A percentile compares a stretch with the other conserved stretches of the same genome.
Evolutionary conservation across 92 coral and sea anemone genomes (phyloP).

Genomic region (Blastomussa wellsi): DNA sequence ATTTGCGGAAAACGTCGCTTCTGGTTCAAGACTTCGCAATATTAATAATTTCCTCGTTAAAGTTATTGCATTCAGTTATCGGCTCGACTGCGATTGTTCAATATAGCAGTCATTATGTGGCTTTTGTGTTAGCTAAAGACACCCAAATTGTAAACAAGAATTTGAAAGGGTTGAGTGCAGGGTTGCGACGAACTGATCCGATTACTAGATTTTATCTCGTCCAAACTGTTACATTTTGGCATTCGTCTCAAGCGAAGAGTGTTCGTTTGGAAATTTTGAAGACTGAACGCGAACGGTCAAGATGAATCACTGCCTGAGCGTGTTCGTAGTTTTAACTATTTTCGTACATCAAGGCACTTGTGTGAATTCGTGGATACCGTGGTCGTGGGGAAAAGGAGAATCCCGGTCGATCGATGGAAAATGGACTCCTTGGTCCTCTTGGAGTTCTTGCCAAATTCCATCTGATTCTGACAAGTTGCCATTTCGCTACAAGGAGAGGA

Average conservation of each 20-base stretch:
- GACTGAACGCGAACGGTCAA: background rate
- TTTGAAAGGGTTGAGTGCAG: background rate
- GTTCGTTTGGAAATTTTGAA: background rate
- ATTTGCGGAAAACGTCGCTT: background rate
- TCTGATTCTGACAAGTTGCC: slow-evolving; percentile 50
- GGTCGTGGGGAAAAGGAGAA: slow-evolving; percentile 59
- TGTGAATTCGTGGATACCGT: slow-evolving; percentile 49
- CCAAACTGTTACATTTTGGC: background rate
- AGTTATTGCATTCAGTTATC: background rate
- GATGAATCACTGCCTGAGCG: background rate
- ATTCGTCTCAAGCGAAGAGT: background rate
- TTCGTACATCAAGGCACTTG: slow-evolving; percentile 31
- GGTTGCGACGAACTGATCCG: background rate
- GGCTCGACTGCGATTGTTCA: background rate
- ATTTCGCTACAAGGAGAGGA: slow-evolving; percentile 69
- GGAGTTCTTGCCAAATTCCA: slow-evolving; percentile 73
- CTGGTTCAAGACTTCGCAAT: background rate
- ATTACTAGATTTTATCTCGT: slow-evolving; percentile 8
- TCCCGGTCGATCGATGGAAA: slow-evolving; percentile 64
- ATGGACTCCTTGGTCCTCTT: slow-evolving; percentile 83
- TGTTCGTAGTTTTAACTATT: slow-evolving; percentile 25
- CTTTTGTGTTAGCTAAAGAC: background rate
- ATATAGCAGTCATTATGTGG: background rate
- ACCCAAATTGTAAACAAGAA: slow-evolving; percentile 12
- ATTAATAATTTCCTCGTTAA: background rate